Conservation (phyloP, 1,140 invertebrate genomes). For the Linepithema humile region DNA sequence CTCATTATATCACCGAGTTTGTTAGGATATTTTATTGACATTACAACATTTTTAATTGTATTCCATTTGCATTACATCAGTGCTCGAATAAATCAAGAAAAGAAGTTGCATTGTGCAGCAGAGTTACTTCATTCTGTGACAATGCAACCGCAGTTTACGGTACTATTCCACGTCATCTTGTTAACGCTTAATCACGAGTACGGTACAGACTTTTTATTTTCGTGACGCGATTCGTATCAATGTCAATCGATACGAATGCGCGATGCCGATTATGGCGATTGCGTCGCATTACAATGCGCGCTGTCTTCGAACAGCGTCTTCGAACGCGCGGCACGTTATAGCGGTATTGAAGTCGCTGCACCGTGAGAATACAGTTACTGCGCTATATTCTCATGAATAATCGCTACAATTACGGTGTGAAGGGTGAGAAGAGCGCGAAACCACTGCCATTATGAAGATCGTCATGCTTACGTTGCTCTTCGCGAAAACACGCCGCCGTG, state of each 20-base stretch:
- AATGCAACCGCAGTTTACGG: slow-evolving; percentile 9
- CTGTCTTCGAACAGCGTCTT: slow-evolving; percentile 52
- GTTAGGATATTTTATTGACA: not conserved
- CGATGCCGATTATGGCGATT: not conserved
- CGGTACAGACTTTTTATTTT: slow-evolving; percentile 18
- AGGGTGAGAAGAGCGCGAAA: slow-evolving; percentile 10
- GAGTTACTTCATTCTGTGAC: not conserved
- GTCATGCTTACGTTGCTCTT: slow-evolving; percentile 3
- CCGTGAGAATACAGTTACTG: slow-evolving; percentile 73
- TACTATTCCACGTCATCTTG: not conserved
- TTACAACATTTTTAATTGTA: not conserved
- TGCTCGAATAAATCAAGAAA: not conserved
- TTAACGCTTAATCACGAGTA: not conserved
- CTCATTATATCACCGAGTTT: not conserved
- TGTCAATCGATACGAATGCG: slow-evolving; percentile 7
- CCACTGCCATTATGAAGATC: slow-evolving; percentile 28
- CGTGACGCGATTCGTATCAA: slow-evolving; percentile 8
- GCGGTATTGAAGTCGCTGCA: slow-evolving; percentile 73
- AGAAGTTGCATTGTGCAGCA: not conserved
- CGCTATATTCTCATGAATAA: slow-evolving; percentile 71
- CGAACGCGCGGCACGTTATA: slow-evolving; percentile 55
- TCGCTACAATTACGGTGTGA: slow-evolving; percentile 53
- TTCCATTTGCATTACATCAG: no score
- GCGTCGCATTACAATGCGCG: slow-evolving; percentile 56
- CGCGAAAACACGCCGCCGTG: not conserved